A percentile compares a stretch with the other conserved stretches of the same genome.
Evolutionary conservation across 2,797 vertebrate genomes (phyloP).

Genomic region (Spinibarbus caldwelli): DNA sequence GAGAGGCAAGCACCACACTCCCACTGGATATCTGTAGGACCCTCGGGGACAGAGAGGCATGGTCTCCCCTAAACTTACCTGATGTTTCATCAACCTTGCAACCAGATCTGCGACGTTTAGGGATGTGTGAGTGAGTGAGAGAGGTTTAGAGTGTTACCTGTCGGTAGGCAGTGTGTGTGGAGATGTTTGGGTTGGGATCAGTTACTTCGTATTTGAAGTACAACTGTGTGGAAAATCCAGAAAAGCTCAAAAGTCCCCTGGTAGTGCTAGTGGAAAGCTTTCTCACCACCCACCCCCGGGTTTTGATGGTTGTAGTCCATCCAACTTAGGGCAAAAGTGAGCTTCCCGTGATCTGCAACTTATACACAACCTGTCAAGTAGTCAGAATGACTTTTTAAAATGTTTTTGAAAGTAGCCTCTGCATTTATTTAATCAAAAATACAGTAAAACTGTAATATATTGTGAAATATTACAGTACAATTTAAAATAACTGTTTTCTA

Average conservation of each 20-base stretch:
- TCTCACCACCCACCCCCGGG: constrained; percentile 28
- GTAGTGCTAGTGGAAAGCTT: constrained; percentile 28
- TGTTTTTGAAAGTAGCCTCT: background rate
- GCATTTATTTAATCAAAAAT: too few relatives aligned
- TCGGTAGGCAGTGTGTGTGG: constrained; percentile 38
- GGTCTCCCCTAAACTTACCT: constrained; percentile 45
- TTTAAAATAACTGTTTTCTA: background rate
- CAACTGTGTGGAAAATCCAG: constrained; percentile 43
- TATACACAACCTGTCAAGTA: background rate
- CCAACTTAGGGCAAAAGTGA: background rate
- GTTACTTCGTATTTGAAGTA: constrained; percentile 40
- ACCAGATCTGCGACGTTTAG: constrained; percentile 28
- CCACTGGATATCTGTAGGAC: constrained; percentile 64
- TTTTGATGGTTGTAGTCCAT: constrained; percentile 31
- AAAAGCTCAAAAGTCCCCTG: constrained; percentile 40
- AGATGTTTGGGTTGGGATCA: constrained; percentile 46
- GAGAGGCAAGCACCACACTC: constrained; percentile 68
- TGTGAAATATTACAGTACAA: background rate
- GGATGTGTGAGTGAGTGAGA: constrained; percentile 42
- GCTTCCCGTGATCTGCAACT: constrained; percentile 12
- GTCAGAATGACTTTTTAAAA: background rate
- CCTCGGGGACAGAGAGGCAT: constrained; percentile 20
- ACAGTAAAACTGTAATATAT: background rate
- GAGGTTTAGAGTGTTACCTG: constrained; percentile 58
- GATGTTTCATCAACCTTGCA: constrained; percentile 60